Evolutionary conservation across 37 sponge, comb jelly and placozoan species (phyloP), one percentile per base, ranked within the genome.

Genomic region (Tethya wilhelma): DNA sequence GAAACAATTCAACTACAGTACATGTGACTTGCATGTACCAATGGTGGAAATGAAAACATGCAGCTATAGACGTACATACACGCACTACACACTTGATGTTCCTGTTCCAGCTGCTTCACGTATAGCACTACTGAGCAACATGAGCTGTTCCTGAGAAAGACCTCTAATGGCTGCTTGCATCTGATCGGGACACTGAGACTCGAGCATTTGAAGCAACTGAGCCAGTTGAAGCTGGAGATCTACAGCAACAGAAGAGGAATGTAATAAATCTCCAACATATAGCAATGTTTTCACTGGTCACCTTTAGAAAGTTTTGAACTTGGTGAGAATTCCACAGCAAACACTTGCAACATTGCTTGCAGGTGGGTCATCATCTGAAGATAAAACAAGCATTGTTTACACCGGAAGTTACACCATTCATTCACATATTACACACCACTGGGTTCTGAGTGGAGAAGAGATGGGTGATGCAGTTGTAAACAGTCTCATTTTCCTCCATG

Each of bases 401-500:
- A 19, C 14, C 14, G 14, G 14, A 49, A 19, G 53, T 19, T 17
- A 29, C 14, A 34, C 4, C 75, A 56, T 4, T 44, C 40, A 23
- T 4, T 20, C 4, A 37, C 11, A 75, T 20, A 56, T 7, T 2
- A 55, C 25, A 9, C 6, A 92, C 88, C 53, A 56, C 68, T 20
- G 75, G 75, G 43, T 70, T 59, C 20, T 55, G 42, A 29, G 38
- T 22, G 26, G 79, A 45, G 36, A 96, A 75, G 28, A 96, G 83
- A 2, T 79, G 46, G 7, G 80, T 41, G 14, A 96, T 28, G 45
- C 93, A 90, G 43, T 40, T 69, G 84, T 93, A 97, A 34, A 97
- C 86, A 0, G 95, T 94, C 53, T 75, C 66, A 45, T 84, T 86
- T 75, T 97, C 98, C 63, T 94, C 95, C 79, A 86, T 77, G 72